Evolutionary conservation across 2,797 vertebrate species (phyloP).

Genomic region (Ctenopoma kingsleyae): DNA sequence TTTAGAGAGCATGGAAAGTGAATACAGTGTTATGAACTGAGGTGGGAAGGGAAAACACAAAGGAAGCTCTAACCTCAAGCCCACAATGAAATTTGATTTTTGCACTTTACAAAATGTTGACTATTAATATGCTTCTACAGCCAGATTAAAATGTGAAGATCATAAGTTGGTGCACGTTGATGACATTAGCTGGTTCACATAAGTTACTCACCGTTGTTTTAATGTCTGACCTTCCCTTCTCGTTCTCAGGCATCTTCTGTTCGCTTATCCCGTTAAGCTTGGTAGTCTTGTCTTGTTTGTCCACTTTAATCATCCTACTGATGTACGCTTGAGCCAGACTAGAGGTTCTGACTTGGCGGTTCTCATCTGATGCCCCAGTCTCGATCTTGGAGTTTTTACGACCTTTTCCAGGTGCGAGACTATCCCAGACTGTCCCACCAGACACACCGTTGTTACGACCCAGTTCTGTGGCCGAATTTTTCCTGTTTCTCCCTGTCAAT

Average conservation of each 20-base stretch:
- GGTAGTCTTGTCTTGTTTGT: constrained; percentile 90
- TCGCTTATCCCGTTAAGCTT: constrained; percentile 77
- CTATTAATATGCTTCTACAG: constrained; percentile 3
- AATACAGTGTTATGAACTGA: constrained; percentile 59
- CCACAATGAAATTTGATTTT: not conserved
- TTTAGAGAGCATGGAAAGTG: constrained; percentile 66
- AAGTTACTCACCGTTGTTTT: constrained; percentile 84
- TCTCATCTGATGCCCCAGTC: constrained; percentile 75
- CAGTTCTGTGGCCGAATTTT: constrained; percentile 90
- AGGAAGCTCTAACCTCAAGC: constrained; percentile 36
- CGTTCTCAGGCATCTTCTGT: constrained; percentile 78
- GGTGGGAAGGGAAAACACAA: constrained; percentile 45
- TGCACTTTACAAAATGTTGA: not conserved
- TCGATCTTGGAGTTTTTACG: constrained; percentile 90
- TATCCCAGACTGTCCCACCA: constrained; percentile 85
- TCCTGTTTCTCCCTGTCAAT: constrained; percentile 87
- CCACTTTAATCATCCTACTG: constrained; percentile 96
- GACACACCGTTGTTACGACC: constrained; percentile 66
- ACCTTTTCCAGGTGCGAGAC: constrained; percentile 87
- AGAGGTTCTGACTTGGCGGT: constrained; percentile 77
- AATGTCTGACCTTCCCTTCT: constrained; percentile 83
- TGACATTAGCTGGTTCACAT: not conserved
- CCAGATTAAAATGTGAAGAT: not conserved
- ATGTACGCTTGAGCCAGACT: constrained; percentile 90
- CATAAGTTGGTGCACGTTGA: not conserved